Base-by-base conservation (phyloP, 2,797 vertebrate genomes). In the Sitta carolinensis region DNA sequence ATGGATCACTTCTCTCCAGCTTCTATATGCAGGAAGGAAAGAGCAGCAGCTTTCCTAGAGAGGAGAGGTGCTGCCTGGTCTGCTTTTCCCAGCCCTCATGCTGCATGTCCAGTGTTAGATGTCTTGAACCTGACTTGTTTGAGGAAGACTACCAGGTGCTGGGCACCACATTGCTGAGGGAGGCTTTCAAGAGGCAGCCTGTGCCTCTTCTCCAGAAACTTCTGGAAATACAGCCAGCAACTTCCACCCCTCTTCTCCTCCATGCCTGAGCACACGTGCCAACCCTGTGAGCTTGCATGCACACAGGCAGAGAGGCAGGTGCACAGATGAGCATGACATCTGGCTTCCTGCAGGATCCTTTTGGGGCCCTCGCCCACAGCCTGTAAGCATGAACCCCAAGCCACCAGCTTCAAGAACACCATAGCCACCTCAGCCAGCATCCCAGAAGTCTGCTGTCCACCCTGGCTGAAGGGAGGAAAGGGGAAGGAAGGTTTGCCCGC, bases 221-320 rank as follows among this genome's bases (percentile, higher is more conserved):
- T 64, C 61, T 64, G 47, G 69, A 90, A 70, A 70, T 16, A 22
- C 5, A 64, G 47, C 26, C 52, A 54, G 48, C 11, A 16, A 6
- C 42, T 76, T n/a, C 50, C 21, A 18, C 27, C 52, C 12, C 29
- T 66, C 52, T 40, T 51, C n/a, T 68, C 14, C 38, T 78, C 54
- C 36, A 18, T 45, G 26, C 52, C 18, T 0, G 0, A 82, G 34
- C 7, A 48, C 40, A n/a, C 0, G 0, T 42, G 58, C 50, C 64
- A 73, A 1, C 11, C 1, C 11, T 2, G 11, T 2, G 8, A 80
- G 50, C 38, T 85, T 0, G 0, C 32, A 15, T 0, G 0, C 51
- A 13, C 0, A 1, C 32, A 18, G 36, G 23, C 73, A 73, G 23
- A 47, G 27, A 87, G 57, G 62, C 50, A 42, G 77, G 62, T 1